These are phyloP conservation scores for Eriocheir sinensis DNA, from an alignment of 1,140 invertebrate species.

Conservation along the genomic window DNA sequence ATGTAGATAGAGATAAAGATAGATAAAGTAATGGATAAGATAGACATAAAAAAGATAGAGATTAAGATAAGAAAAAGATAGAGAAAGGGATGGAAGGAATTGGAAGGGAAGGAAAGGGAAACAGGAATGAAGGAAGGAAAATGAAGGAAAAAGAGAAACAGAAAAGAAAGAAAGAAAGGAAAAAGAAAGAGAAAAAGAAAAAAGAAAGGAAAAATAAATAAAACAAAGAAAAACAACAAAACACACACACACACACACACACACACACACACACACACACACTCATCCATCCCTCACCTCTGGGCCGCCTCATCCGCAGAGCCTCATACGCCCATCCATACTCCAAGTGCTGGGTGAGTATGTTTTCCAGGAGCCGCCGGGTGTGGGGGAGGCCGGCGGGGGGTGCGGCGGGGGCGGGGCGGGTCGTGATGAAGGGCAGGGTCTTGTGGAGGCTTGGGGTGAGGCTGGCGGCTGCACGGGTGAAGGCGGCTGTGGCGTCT, in stretches of 20 bases:
- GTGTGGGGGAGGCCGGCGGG: conserved; percentile 50
- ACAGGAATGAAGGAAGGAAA: not conserved
- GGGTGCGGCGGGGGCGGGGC: not conserved
- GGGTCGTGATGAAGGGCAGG: conserved; percentile 64
- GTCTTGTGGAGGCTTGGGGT: conserved; percentile 69
- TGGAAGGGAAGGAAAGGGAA: not conserved
- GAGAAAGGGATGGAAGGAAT: not conserved
- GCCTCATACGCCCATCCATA: conserved; percentile 56
- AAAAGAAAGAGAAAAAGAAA: not conserved
- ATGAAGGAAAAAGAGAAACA: not conserved
- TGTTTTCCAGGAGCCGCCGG: conserved; percentile 32
- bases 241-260: not conserved
- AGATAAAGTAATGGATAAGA: no score
- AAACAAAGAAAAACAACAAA: not conserved
- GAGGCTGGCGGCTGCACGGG: not conserved
- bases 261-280: not conserved
- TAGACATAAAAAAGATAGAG: no score
- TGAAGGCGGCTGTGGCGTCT: not conserved
- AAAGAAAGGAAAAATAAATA: not conserved
- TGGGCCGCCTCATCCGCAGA: conserved; percentile 58
- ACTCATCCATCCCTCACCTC: no score
- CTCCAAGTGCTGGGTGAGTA: conserved; percentile 57
- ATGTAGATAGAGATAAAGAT: conserved; percentile 21
- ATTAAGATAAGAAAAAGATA: no score
- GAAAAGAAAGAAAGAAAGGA: not conserved